phyloP scores from a whole-genome alignment of 2,888 invertebrate species.

The Meteorus colon region DNA sequence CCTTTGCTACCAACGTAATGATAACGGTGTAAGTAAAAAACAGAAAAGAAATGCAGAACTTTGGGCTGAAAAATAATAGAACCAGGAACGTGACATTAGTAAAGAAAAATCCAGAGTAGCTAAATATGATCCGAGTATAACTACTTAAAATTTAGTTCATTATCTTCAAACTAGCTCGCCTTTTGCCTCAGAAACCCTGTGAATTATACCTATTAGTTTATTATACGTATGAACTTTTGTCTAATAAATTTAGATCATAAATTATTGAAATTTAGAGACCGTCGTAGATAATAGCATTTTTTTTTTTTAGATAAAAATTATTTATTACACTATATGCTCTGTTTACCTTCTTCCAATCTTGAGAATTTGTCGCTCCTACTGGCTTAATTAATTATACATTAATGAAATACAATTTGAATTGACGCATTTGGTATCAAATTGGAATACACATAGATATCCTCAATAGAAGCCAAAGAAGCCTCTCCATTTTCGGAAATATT shows the following conservation, averaged over 20 bases:
- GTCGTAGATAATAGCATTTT: conserved; percentile 54
- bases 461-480: not conserved
- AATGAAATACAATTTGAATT: not conserved
- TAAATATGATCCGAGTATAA: conserved; percentile 20
- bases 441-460: not conserved
- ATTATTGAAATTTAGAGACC: conserved; percentile 49
- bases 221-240: conserved; percentile 22
- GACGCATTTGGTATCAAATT: not conserved
- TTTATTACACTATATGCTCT: conserved; percentile 36
- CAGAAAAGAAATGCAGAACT: conserved; percentile 18
- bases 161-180: conserved; percentile 60
- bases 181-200: conserved; percentile 64
- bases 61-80: conserved; percentile 9
- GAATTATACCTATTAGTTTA: conserved; percentile 27
- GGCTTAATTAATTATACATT: conserved; percentile 6
- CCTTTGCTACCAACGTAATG: conserved; percentile 55
- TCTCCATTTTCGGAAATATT: not conserved
- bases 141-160: conserved; percentile 26
- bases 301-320: conserved; percentile 51
- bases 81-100: conserved; percentile 2
- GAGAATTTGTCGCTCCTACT: not conserved
- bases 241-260: conserved; percentile 28
- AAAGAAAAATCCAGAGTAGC: conserved; percentile 18
- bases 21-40: conserved; percentile 55
- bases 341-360: not conserved